Evolutionary conservation across 2,113 vertebrate genomes (phyloP), one percentile per base, ranked within the genome.

Genomic region (Gorsachius goisagi): DNA sequence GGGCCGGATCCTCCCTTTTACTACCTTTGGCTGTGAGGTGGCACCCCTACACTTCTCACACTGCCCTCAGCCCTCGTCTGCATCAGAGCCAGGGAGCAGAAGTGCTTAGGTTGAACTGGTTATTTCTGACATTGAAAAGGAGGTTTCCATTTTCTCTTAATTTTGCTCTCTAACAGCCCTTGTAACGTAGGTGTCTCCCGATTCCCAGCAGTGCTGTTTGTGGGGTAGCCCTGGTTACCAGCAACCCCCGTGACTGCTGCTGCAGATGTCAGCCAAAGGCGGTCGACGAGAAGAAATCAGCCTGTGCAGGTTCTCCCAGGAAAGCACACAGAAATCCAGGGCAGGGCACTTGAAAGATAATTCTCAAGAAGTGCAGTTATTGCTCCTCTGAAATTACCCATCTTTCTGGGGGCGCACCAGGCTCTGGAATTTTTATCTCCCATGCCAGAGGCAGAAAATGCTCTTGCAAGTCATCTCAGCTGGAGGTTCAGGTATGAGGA

Each of bases 111-210:
- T 4, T 28, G 59, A 33, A 4, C 77, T 87, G 32, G 32, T 59
- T 78, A 62, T 89, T 91, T 92, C 85, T 96, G 78, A 73, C 75
- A 20, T 4, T 12, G 23, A 30, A 90, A 78, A 33, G 88, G 92
- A 93, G 88, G 79, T 80, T 96, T 94, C 88, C 88, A 64, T 85
- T 88, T 94, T 83, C 88, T 92, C 85, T 18, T 22, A 3, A 22
- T 12, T 67, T 52, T 91, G n/a, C 78, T 81, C 85, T 63, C 77
- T 74, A 27, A 21, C 71, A 85, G 0, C 74, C 67, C 60, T 23
- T 35, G 71, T 24, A 9, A 78, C 1, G 18, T 78, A 28, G 90
- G 82, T 64, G 85, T 71, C 71, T 89, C 84, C 17, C 4, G 35
- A 7, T 49, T 88, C 12, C 92, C 79, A 58, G 82, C 85, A 72